Base-by-base conservation (phyloP, 2,113 vertebrate species). In the Synodontis membranacea region DNA sequence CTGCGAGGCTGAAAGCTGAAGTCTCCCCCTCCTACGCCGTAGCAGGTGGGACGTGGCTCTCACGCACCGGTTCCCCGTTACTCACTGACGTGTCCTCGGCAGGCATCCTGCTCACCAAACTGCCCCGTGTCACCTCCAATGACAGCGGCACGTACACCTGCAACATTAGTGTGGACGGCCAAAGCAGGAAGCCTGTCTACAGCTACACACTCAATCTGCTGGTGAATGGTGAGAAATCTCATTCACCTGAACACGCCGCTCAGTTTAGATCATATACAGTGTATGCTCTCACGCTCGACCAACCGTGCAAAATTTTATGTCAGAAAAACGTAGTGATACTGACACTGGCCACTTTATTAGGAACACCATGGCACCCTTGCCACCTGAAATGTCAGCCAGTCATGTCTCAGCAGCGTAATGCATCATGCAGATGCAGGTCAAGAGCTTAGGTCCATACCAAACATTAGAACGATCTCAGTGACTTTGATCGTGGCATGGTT, bases 121-220 rank as follows among this genome's bases (percentile, higher is more conserved):
- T 95, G 79, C 94, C 95, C 5, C 87, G 31, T 56, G 52, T 94
- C 79, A 75, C 60, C 48, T 25, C 0, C 21, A 64, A 0, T 0
- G 93, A 95, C 79, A 28, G 3, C 0, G 95, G 94, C 37, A 10
- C 42, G 74, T 95, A 94, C 62, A 74, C 89, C 72, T 95, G 94
- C 70, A 85, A 68, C 64, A 90, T 95, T 66, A 64, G 84, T 79
- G 86, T 88, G 0, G 21, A 2, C 72, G 89, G 91, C 2, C 91
- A 87, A 75, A 86, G 85, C 87, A 89, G 54, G 68, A 88, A 2
- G 5, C 0, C 14, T 37, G 15, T 66, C 4, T 93, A 92, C 78
- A 1, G 85, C 54, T 93, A 93, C 91, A 58, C 11, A 4, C 89
- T 94, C 83, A 48, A 85, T 0, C 86, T 95, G 44, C 81, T 23